These are phyloP conservation scores for Nyctibius bracteatus DNA, from an alignment of 2,113 vertebrate species.

Conservation along the genomic window DNA sequence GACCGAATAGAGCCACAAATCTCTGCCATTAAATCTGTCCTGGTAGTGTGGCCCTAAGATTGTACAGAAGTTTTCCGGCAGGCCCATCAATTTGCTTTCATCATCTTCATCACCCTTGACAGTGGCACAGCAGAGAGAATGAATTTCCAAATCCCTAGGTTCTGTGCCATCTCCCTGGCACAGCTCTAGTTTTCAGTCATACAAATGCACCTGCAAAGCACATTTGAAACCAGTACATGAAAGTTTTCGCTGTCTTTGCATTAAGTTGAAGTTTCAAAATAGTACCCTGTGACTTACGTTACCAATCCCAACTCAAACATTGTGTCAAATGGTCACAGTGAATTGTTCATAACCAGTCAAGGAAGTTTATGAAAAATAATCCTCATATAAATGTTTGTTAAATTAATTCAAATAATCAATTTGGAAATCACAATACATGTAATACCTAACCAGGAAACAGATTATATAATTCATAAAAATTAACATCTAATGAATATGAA, in stretches of 20 bases:
- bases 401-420: background rate
- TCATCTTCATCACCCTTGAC: background rate
- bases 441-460: background rate
- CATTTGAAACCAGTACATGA: background rate
- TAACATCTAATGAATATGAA: background rate
- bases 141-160: background rate
- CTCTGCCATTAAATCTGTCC: constrained; percentile 22
- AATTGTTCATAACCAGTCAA: background rate
- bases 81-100: background rate
- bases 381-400: background rate
- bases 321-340: background rate
- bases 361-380: background rate
- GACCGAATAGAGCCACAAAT: background rate
- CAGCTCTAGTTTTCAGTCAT: background rate
- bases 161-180: background rate
- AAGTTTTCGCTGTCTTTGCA: background rate
- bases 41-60: background rate
- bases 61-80: constrained; percentile 32
- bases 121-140: background rate
- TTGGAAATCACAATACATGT: background rate
- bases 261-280: background rate
- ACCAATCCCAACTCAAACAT: background rate
- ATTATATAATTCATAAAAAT: background rate
- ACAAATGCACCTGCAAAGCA: background rate
- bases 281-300: background rate